Base-by-base conservation (phyloP, 2,797 vertebrate genomes). In the Hirundo rustica region DNA sequence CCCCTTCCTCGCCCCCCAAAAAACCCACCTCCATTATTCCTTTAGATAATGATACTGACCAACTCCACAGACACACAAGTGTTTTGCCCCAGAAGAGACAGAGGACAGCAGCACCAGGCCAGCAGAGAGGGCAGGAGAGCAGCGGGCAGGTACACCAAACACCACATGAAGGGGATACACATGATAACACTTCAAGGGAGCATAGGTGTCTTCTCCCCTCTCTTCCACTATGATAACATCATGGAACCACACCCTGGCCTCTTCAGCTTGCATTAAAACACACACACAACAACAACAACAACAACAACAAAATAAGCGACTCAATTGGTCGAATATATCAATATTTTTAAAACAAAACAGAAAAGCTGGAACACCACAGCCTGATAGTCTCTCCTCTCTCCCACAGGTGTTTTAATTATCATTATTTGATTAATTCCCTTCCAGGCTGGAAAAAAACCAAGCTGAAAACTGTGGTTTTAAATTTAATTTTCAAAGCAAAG, bases 401-500 rank as follows among this genome's bases (percentile, higher is more conserved):
- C 36, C 30, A 64, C 11, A 26, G 20, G 22, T 78, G 42, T 64
- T 92, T 81, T 62, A 54, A 88, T 83, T 88, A 62, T n/a, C 45
- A 38, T 71, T 87, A 79, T 87, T 79, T 9, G 2, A 64, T 60
- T 80, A 68, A 91, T 64, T 66, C 30, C 10, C 17, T 85, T 80
- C 38, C 77, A 92, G 54, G 26, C 12, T 84, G 44, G n/a, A 82
- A 81, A 91, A 85, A 18, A 75, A 89, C 85, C 26, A 77, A 75
- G n/a, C 11, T 50, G 29, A 88, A 92, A 93, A 68, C 11, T 70
- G 30, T 38, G 5, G 0, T 57, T 85, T 67, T 18, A 65, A 88
- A 95, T 60, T 78, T 84, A 47, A 81, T 92, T 95, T 92, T 86
- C 62, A 66, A 80, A 88, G 53, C 38, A 62, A 88, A 86, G 60